Percentiles rank a stretch among this genome's conserved stretches.
Evolutionary conservation across 2,888 invertebrate genomes (phyloP).

Genomic region (Norana najaformis): DNA sequence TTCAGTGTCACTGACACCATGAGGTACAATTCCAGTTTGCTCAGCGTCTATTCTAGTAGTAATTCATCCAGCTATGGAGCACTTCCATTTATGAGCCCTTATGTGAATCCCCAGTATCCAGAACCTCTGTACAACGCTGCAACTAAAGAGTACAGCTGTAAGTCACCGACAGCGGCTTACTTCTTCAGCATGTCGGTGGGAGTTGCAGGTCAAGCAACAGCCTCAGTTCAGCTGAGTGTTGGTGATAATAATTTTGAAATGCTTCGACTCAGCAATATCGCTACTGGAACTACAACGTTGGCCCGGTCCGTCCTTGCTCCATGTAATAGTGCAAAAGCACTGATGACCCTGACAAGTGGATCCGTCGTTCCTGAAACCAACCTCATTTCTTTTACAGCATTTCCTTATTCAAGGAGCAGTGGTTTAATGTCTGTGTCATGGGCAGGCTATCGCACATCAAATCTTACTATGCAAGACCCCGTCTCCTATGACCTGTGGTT

Average conservation of each 20-base stretch:
- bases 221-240: conserved; percentile 23
- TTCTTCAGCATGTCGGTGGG: conserved; percentile 38
- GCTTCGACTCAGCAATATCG: conserved; percentile 14
- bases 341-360: conserved; percentile 23
- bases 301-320: conserved; percentile 33
- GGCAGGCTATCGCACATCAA: conserved; percentile 31
- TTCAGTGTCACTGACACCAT: conserved; percentile 34
- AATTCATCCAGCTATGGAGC: not conserved
- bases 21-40: not conserved
- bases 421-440: conserved; percentile 25
- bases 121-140: conserved; percentile 27
- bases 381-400: conserved; percentile 34
- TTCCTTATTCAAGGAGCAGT: conserved; percentile 28
- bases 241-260: conserved; percentile 25
- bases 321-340: conserved; percentile 25
- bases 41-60: conserved; percentile 22
- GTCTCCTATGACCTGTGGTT: conserved; percentile 32
- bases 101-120: conserved; percentile 17
- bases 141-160: conserved; percentile 31
- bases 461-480: conserved; percentile 28
- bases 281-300: conserved; percentile 32
- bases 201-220: conserved; percentile 24
- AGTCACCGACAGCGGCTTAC: not conserved
- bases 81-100: conserved; percentile 23
- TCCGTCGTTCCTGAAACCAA: conserved; percentile 24